These are phyloP conservation scores for Microctenopoma lineatum DNA, from an alignment of 2,797 vertebrate genomes.

Conservation along the genomic window DNA sequence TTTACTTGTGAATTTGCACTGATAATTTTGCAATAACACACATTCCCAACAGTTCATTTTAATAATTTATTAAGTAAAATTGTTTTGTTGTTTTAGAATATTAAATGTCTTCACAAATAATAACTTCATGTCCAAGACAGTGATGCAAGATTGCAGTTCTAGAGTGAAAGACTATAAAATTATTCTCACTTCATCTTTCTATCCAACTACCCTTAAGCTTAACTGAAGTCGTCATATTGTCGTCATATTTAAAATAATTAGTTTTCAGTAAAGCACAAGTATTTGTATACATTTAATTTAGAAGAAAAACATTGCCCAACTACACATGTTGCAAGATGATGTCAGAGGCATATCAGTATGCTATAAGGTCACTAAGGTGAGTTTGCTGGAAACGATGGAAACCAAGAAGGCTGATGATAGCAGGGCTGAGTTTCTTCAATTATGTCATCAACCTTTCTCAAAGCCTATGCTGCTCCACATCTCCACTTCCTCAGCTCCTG, in stretches of 20 bases:
- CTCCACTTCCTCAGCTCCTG: no score
- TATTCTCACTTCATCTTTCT: background rate
- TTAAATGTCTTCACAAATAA: constrained; percentile 30
- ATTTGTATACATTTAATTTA: constrained; percentile 6
- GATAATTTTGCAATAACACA: background rate
- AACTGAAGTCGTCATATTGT: background rate
- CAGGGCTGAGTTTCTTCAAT: no score
- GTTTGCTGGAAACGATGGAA: no score
- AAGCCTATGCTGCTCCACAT: no score
- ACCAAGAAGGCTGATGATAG: no score
- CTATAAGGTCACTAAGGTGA: no score
- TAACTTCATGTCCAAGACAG: constrained; percentile 19
- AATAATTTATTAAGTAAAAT: constrained; percentile 10
- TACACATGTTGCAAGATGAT: no score
- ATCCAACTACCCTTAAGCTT: constrained; percentile 2
- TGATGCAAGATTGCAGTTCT: constrained; percentile 50
- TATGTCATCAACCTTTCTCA: no score
- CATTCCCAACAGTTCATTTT: constrained; percentile 12
- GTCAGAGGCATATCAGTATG: no score
- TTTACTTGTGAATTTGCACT: background rate
- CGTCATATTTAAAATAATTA: background rate
- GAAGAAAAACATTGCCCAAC: background rate
- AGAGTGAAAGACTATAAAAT: constrained; percentile 37
- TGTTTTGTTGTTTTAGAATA: constrained; percentile 15
- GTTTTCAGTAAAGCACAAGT: background rate